Base-by-base conservation (phyloP, 2,888 invertebrate genomes). In the Andricus quercusramuli region DNA sequence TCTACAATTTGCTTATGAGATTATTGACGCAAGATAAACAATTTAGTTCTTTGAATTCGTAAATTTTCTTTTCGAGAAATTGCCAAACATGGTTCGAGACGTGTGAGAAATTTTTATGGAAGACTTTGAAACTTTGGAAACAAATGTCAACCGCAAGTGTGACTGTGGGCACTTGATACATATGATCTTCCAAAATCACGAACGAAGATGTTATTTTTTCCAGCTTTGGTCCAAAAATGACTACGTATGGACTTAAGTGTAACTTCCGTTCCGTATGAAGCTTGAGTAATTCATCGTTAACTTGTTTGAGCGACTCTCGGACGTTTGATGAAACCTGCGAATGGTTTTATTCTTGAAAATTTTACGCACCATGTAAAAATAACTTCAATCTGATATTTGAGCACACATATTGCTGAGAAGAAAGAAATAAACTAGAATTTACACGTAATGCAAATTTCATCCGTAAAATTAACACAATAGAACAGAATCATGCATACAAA, bases 41-140 rank as follows among this genome's bases (percentile, higher is more conserved):
- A 44, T 44, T 44, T 44, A 44, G 9, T 44, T 80, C 79, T n/a
- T 77, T 65, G 22, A 67, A 67, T 32, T 65, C 37, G 64, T 82
- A 80, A 15, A 80, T 65, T 64, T 65, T 25, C 59, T 41, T 76
- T 56, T 83, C 83, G 11, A 83, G 64, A 80, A 77, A 82, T 25
- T 82, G 80, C 82, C 83, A 80, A 17, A 83, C 79, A 62, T 80
- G 83, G 22, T 79, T 80, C 41, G 70, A 80, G n/a, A 77, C 47
- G 22, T 59, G 13, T 3, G 80, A 59, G 80, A 66, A 80, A 22
- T 51, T 62, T 51, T 79, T 29, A 13, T 47, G 25, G 29, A 83
- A 79, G 22, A 83, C 77, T 77, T 83, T 83, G 51, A 68, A 62
- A 9, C 20, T 17, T 25, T 83, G 65, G 51, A 79, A 83, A 47